Conservation (phyloP, 2,888 invertebrate species). For the Lepidonotus clava region DNA sequence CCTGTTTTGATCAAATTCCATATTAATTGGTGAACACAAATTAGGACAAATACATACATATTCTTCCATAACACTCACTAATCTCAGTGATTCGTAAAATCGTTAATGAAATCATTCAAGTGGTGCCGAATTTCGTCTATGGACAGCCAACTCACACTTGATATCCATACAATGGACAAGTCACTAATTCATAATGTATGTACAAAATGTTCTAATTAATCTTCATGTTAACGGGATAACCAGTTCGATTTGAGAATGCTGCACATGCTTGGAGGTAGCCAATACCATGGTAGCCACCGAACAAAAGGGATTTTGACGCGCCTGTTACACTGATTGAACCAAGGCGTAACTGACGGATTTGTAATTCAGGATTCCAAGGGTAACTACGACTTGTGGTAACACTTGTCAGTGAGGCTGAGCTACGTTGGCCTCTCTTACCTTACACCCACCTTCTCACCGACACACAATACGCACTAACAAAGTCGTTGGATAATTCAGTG, state of each 20-base stretch:
- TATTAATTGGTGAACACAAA: background rate
- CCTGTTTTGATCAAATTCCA: background rate
- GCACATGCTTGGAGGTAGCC: background rate
- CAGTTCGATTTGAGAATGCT: background rate
- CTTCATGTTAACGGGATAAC: background rate
- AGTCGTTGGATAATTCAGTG: constrained; percentile 27
- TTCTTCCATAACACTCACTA: constrained; percentile 1
- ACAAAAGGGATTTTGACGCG: background rate
- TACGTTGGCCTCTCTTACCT: too few species aligned
- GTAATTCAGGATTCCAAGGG: background rate
- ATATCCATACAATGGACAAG: background rate
- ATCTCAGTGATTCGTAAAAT: constrained; percentile 17
- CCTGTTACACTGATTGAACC: constrained; percentile 2
- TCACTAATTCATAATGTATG: background rate
- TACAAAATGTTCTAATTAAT: constrained; percentile 20
- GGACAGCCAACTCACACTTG: constrained; percentile 20
- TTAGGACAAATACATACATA: background rate
- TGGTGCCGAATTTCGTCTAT: constrained; percentile 10
- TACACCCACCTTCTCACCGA: constrained; percentile 17
- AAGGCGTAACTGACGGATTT: background rate
- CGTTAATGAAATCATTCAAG: constrained; percentile 32
- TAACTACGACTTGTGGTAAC: background rate
- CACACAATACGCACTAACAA: constrained; percentile 32
- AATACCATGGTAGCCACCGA: background rate
- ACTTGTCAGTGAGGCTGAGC: background rate